Base-by-base conservation (phyloP, 2,888 invertebrate species). In the Thereva unica region DNA sequence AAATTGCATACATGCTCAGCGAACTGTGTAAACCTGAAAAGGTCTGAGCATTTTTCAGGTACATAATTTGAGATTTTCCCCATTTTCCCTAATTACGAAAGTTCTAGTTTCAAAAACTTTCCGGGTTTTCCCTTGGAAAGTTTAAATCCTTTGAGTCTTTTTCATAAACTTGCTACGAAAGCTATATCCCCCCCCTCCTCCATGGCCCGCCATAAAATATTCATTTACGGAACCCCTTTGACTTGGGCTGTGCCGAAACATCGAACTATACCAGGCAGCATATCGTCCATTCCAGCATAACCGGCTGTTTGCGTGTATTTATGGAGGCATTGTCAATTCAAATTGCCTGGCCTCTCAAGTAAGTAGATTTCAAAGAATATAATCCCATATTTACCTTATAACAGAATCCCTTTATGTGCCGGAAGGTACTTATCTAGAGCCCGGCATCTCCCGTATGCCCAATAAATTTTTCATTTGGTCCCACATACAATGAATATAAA, bases 401-500 rank as follows among this genome's bases (percentile, higher is more conserved):
- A 4, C 37, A 23, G 34, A n/a, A 53, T 53, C 37, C 47, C 38
- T 47, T 45, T 47, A 37, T 10, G 9, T 38, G 53, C n/a, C 40
- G 8, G 47, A 59, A 47, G 47, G 23, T 23, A 23, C 23, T 23
- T 23, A 23, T 23, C 23, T 23, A 23, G 23, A 23, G 23, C 23
- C 2, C 23, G 23, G 23, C 23, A 23, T 23, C 23, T 23, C 23
- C 23, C 23, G 23, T 59, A 47, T 59, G 38, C 57, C 41, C 37
- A 23, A 59, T 50, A 47, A 59, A 59, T 59, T 59, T 59, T 59
- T 59, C 47, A 47, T 59, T 59, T 47, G 35, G 10, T 45, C 10
- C 47, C 35, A 59, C 47, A 59, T 47, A 47, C 47, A 45, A 38
- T 59, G 57, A 59, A 59, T 59, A 59, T 47, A 47, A 59, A 59